Evolutionary conservation across 1,140 invertebrate genomes (phyloP), one percentile per base, ranked within the genome.

Genomic region (Delia radicum): DNA sequence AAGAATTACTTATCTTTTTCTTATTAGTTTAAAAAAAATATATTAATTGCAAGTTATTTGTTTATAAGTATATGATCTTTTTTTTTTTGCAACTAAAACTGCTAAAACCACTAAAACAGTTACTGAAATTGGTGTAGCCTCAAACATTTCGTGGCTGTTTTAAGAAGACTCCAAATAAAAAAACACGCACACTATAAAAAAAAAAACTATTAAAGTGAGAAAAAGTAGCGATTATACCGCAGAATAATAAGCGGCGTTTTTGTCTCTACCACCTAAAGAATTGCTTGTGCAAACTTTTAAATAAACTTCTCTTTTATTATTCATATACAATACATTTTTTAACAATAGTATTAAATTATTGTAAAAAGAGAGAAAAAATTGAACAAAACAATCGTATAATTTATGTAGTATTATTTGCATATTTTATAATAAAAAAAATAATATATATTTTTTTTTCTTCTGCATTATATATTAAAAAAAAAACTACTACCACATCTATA

Each of bases 401-500:
- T 55, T 18, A 55, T 55, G 37, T 55, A 55, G 48, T 55, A 21
- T 55, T 55, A 55, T 55, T 55, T 55, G 48, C 21, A 55, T 55
- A 55, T 55, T 55, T 55, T 55, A 55, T 55, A 24, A 55, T 21
- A 55, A n/a, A 33, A 33, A 33, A 33, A 33, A 33, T 6, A 33
- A 33, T 33, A 33, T 10, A 37, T 37, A 55, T 24, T 55, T 55
- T 55, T 55, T 24, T 10, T 37, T 37, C 33, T 10, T 7, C 21
- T 55, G 21, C n/a, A 55, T 55, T 18, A 69, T 69, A 31, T 69
- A 69, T 67, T 31, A 18, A 31, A 67, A 8, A n/a, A 67, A 67
- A 21, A 27, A 24, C 63, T 31, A 67, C 28, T 31, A 65, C 37
- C 29, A 67, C n/a, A 29, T 31, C 15, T 55, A n/a, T 18, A 67